Percentiles rank a stretch among this genome's conserved stretches.
phyloP scores from a whole-genome alignment of 2,797 vertebrate genomes.

The Neosilurus hyrtlii region DNA sequence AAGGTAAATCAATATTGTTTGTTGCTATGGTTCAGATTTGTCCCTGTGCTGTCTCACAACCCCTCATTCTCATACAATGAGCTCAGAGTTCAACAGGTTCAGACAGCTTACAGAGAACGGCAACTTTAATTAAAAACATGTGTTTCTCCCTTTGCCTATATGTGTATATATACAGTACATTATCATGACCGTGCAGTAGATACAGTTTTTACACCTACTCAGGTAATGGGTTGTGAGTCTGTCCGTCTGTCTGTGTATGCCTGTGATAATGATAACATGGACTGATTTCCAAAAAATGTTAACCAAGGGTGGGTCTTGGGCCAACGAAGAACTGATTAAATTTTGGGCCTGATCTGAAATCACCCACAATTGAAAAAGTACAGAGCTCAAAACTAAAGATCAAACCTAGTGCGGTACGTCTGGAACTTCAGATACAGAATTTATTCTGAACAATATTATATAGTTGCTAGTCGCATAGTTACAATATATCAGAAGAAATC shows the following conservation, averaged over 20 bases:
- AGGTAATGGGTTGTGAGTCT: too few relatives aligned
- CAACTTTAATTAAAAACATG: slow-evolving; percentile 60
- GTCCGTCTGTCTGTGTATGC: too few relatives aligned
- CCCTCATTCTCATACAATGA: slow-evolving; percentile 33
- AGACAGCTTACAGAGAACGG: slow-evolving; percentile 38
- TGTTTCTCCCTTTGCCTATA: slow-evolving; percentile 1
- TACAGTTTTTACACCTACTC: too few relatives aligned
- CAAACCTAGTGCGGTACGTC: not conserved
- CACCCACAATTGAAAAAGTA: too few relatives aligned
- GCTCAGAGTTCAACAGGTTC: slow-evolving; percentile 57
- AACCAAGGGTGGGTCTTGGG: too few relatives aligned
- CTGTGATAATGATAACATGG: too few relatives aligned
- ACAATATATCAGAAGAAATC: not conserved
- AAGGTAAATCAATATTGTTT: not conserved
- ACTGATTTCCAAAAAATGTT: too few relatives aligned
- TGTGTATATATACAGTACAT: not conserved
- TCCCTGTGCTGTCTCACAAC: slow-evolving; percentile 45
- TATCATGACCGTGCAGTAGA: not conserved
- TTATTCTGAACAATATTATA: not conserved
- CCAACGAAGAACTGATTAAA: too few relatives aligned
- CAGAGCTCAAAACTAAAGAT: too few relatives aligned
- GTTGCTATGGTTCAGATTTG: slow-evolving; percentile 46
- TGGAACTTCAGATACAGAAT: not conserved
- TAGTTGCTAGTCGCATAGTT: not conserved
- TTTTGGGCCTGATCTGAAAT: too few relatives aligned